phyloP scores from a whole-genome alignment of 2,888 invertebrate species.

The Scaeva pyrastri region DNA sequence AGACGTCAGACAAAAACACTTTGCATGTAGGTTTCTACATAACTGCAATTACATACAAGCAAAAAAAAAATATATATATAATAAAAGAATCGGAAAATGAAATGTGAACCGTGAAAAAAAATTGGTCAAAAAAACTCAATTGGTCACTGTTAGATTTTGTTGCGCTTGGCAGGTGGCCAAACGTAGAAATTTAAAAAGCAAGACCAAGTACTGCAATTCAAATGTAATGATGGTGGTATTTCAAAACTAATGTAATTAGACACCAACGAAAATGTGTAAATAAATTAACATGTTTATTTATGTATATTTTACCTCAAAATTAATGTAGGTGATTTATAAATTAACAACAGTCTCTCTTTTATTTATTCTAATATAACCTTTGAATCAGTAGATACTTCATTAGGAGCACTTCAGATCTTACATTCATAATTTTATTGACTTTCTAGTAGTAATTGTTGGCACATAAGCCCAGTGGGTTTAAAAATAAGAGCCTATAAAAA shows the following conservation, averaged over 20 bases:
- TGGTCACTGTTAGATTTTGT: background rate
- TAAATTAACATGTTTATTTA: too few relatives aligned
- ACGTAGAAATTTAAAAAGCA: background rate
- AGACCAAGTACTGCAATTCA: background rate
- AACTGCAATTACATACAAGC: background rate
- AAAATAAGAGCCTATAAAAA: too few relatives aligned
- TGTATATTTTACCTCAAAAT: too few relatives aligned
- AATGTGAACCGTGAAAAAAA: background rate
- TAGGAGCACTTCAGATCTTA: too few relatives aligned
- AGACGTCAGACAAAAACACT: constrained; percentile 18
- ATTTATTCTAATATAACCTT: too few relatives aligned
- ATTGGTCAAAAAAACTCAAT: background rate
- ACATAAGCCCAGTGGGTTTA: too few relatives aligned
- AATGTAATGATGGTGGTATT: background rate
- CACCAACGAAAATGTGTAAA: background rate
- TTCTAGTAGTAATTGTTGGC: too few relatives aligned
- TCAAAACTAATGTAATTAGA: background rate
- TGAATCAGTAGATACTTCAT: too few relatives aligned
- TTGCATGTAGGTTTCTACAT: background rate
- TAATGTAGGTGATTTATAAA: too few relatives aligned
- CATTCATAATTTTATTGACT: too few relatives aligned
- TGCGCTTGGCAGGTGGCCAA: constrained; percentile 2
- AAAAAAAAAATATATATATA: background rate
- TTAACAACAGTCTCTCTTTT: too few relatives aligned
- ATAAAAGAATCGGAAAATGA: background rate